Conservation (phyloP, 2,113 vertebrate species). For the Neopipo cinnamomea region DNA sequence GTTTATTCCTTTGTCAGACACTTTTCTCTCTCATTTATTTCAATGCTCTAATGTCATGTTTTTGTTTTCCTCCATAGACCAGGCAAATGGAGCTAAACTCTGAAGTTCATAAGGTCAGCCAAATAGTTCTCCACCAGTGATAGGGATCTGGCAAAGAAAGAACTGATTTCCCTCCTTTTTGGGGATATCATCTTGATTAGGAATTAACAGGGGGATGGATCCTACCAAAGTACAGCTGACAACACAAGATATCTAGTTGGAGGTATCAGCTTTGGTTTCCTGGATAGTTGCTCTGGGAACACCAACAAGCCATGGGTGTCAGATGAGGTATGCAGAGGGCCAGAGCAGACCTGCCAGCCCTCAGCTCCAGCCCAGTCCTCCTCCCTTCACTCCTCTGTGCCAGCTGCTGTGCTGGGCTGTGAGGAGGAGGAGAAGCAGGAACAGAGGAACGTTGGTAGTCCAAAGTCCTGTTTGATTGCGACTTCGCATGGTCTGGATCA, state of each 20-base stretch:
- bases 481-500: neutral
- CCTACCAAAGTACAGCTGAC: neutral
- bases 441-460: neutral
- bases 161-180: neutral
- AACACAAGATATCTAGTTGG: neutral
- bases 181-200: neutral
- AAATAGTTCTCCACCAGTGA: neutral
- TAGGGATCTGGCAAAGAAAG: neutral
- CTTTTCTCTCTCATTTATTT: neutral
- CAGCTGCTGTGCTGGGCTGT: neutral
- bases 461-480: neutral
- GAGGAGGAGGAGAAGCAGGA: neutral
- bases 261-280: neutral
- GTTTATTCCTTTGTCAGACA: neutral
- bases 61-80: neutral
- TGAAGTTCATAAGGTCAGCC: neutral
- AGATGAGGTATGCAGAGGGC: neutral
- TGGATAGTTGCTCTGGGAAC: neutral
- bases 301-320: neutral
- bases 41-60: neutral
- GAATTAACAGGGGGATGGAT: neutral
- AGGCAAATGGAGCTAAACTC: neutral
- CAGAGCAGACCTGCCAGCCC: neutral
- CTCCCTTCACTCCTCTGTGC: neutral
- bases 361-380: neutral